phyloP scores from a whole-genome alignment of 2,113 vertebrate species.

The Ranitomeya variabilis region DNA sequence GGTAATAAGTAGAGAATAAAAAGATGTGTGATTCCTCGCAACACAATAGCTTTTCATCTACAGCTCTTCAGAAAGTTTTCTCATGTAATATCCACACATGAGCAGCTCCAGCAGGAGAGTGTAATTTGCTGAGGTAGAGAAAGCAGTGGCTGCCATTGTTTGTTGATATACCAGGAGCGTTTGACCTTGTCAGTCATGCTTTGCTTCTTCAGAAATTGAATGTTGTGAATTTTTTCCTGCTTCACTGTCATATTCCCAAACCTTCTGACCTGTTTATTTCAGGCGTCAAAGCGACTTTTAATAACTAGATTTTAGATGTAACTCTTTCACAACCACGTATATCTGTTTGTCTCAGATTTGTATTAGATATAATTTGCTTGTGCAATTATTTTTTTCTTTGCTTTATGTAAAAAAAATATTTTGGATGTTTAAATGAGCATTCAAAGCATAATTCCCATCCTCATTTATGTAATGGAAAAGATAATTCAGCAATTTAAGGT shows the following conservation, averaged over 20 bases:
- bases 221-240: conserved; percentile 46
- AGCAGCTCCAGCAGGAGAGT: conserved; percentile 52
- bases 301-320: conserved; percentile 57
- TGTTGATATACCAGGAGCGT: conserved; percentile 52
- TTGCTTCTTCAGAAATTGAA: conserved; percentile 53
- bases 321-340: neutral
- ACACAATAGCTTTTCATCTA: conserved; percentile 52
- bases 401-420: neutral
- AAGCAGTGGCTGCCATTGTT: conserved; percentile 57
- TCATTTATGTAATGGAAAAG: too few species aligned
- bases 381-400: neutral
- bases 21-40: conserved; percentile 28
- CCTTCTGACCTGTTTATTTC: conserved; percentile 57
- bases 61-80: conserved; percentile 51
- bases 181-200: conserved; percentile 51
- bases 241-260: conserved; percentile 50
- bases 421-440: neutral
- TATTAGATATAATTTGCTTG: neutral
- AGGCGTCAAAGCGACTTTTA: conserved; percentile 41
- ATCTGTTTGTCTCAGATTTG: neutral
- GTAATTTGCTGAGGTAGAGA: conserved; percentile 57
- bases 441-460: too few species aligned
- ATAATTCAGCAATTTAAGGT: too few species aligned
- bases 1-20: conserved; percentile 28
- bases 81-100: conserved; percentile 56